phyloP scores from a whole-genome alignment of 2,797 vertebrate species.

The Peromyscus attwateri region DNA sequence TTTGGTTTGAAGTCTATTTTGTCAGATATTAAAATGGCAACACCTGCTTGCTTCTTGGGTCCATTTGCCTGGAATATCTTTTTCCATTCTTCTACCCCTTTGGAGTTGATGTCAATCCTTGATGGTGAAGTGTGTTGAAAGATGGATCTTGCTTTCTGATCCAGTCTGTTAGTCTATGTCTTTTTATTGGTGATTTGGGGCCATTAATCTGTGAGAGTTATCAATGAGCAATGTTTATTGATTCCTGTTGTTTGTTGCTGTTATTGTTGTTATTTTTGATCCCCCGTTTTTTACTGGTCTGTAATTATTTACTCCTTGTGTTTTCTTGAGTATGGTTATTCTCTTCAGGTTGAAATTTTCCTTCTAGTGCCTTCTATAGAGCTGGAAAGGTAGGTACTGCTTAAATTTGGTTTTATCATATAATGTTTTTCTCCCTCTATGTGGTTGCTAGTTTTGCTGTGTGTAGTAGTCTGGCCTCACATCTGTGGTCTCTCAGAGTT shows the following conservation, averaged over 20 bases:
- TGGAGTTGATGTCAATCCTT: neutral
- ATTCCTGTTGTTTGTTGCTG: neutral
- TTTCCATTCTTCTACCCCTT: neutral
- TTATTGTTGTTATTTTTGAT: neutral
- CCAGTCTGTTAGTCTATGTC: neutral
- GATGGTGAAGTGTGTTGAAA: neutral
- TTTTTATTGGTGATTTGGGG: neutral
- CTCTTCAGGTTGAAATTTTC: neutral
- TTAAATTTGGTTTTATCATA: neutral
- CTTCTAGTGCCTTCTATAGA: neutral
- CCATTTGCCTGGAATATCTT: neutral
- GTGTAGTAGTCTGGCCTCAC: neutral
- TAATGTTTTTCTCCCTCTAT: neutral
- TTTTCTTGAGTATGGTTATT: neutral
- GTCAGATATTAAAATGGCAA: no score
- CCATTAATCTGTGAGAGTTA: neutral
- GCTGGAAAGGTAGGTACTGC: neutral
- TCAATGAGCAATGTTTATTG: neutral
- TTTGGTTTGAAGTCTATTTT: neutral
- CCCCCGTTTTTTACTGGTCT: neutral
- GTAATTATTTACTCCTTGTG: neutral
- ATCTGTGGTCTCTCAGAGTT: neutral
- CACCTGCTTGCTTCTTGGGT: neutral
- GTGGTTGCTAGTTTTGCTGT: neutral
- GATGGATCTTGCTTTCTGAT: neutral